Base-by-base conservation (phyloP, 2,113 vertebrate species). In the Megalops atlanticus region DNA sequence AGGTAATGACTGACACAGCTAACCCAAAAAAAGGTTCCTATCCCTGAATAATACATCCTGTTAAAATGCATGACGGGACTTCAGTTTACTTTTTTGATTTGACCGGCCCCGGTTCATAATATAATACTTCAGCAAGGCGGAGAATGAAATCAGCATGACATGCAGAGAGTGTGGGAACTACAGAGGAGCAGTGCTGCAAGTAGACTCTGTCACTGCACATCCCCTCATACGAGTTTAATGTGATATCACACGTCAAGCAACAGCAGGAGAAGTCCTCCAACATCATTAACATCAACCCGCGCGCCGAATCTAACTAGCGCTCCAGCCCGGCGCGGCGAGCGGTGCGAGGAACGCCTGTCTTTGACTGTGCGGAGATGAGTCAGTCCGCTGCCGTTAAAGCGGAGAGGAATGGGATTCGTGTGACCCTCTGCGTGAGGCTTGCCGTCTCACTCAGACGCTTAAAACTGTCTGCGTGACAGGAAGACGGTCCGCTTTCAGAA, bases 401-500 rank as follows among this genome's bases (percentile, higher is more conserved):
- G 84, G 76, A 75, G 73, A 78, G 79, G 82, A 81, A 80, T 87
- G 84, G 82, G 40, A 58, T 70, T 40, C 58, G 43, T 74, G 85
- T 83, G 84, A 83, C 81, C 85, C 73, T 83, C 77, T 82, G 85
- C 89, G 81, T 86, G 82, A 85, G 86, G 86, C 89, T 87, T 10
- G 87, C 89, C 84, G 85, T 89, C 84, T 45, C 43, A 73, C 72
- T 91, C 86, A 85, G 31, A 87, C 54, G 64, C 79, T 83, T 49
- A 18, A n/a, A n/a, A n/a, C n/a, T n/a, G n/a, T n/a, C n/a, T n/a
- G n/a, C 10, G 43, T n/a, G 41, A 86, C 45, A 81, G 83, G 87
- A 89, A 92, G 90, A 91, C 86, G 81, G 74, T 80, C 87, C 85
- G 87, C 71, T 69, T 76, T 79, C 82, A 84, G 83, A 88, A 86